Percentiles rank a stretch among this genome's conserved stretches.
Conservation (phyloP, 2,797 vertebrate species). For the Rhinoraja longicauda region DNA sequence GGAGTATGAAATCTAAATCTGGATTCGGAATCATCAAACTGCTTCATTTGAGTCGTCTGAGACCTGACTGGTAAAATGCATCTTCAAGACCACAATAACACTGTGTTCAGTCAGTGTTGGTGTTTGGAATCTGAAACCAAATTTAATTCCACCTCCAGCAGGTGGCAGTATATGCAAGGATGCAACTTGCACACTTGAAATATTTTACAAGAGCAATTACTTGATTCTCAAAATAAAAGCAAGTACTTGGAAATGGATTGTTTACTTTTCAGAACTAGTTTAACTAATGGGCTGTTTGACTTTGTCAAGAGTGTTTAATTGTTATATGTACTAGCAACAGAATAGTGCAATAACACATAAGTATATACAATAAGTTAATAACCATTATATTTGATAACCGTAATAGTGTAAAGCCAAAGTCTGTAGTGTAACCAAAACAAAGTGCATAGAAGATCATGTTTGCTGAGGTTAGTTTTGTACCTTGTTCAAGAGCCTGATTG, state of each 20-base stretch:
- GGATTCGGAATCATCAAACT: background rate
- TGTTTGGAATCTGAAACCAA: background rate
- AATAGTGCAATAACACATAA: too few relatives aligned
- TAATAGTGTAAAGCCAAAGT: too few relatives aligned
- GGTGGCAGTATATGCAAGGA: constrained; percentile 15
- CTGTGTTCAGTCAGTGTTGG: background rate
- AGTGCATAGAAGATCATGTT: too few relatives aligned
- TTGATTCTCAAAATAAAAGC: background rate
- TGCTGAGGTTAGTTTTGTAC: too few relatives aligned
- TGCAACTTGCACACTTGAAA: background rate
- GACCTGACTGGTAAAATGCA: background rate
- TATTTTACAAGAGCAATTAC: background rate
- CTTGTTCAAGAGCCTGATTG: too few relatives aligned
- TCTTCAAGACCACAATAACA: background rate
- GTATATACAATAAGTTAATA: too few relatives aligned
- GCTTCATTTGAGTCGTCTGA: background rate
- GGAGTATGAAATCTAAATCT: background rate
- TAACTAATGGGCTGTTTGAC: background rate
- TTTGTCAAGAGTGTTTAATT: background rate
- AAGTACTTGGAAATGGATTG: background rate
- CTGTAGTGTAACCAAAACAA: too few relatives aligned
- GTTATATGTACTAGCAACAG: too few relatives aligned
- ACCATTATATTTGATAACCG: too few relatives aligned
- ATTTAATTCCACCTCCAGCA: background rate
- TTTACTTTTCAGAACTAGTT: background rate